Percentiles rank a stretch among this genome's conserved stretches.
phyloP scores from a whole-genome alignment of 2,797 vertebrate genomes.

The Antennarius maculatus region DNA sequence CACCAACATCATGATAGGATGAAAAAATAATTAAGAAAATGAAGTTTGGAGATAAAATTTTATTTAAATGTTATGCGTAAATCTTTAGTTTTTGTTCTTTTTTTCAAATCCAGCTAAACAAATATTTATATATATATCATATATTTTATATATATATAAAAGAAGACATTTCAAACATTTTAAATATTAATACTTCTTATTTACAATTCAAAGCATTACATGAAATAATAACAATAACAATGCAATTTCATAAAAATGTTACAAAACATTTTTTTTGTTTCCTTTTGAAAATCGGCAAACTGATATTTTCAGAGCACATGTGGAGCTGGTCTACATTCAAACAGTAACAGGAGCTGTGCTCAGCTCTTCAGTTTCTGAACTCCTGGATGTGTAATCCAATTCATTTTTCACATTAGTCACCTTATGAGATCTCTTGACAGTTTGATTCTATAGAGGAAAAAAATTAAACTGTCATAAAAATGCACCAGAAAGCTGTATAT shows the following conservation, averaged over 20 bases:
- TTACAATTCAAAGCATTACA: conserved; percentile 95
- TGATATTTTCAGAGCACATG: conserved; percentile 72
- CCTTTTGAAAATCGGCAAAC: conserved; percentile 86
- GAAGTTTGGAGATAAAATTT: conserved; percentile 77
- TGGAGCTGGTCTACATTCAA: conserved; percentile 83
- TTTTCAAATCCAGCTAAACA: conserved; percentile 82
- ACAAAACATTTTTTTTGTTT: conserved; percentile 89
- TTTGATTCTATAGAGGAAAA: conserved; percentile 35
- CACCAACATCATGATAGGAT: background rate
- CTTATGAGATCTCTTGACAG: conserved; percentile 23
- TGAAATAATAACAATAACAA: conserved; percentile 85
- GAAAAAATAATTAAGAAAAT: background rate
- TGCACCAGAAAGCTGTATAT: conserved; percentile 47
- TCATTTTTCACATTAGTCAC: conserved; percentile 52
- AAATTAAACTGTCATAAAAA: conserved; percentile 54
- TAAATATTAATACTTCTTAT: conserved; percentile 98
- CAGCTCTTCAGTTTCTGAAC: conserved; percentile 54
- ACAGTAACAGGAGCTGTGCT: conserved; percentile 75
- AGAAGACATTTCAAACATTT: conserved; percentile 86
- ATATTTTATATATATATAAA: conserved; percentile 78
- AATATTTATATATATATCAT: conserved; percentile 84
- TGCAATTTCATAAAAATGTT: conserved; percentile 86
- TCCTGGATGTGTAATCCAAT: conserved; percentile 45
- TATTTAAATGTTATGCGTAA: conserved; percentile 95
- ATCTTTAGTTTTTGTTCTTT: conserved; percentile 83